Conservation (phyloP, 1,140 invertebrate species). For the Drosophila pectinifera region DNA sequence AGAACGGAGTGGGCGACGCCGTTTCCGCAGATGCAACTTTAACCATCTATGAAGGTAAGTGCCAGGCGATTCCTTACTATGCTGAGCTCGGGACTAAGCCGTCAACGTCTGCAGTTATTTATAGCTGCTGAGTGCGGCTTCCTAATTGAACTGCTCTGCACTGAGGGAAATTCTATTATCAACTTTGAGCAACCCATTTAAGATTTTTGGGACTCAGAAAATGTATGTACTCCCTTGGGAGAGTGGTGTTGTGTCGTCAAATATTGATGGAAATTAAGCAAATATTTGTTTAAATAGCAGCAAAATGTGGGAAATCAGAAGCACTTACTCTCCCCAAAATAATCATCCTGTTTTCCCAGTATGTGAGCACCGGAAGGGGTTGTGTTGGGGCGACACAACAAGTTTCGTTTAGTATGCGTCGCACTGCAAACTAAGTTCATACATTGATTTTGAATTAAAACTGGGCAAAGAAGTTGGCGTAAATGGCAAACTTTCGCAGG, state of each 20-base stretch:
- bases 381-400: slow-evolving; percentile 48
- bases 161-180: slow-evolving; percentile 17
- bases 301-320: neutral
- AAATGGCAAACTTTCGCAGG: slow-evolving; percentile 59
- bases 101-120: slow-evolving; percentile 43
- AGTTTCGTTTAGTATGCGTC: slow-evolving; percentile 68
- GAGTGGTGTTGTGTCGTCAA: neutral
- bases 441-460: slow-evolving; percentile 84
- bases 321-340: slow-evolving; percentile 6
- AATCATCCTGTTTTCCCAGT: slow-evolving; percentile 27
- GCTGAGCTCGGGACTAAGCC: slow-evolving; percentile 23
- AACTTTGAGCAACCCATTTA: neutral
- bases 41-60: slow-evolving; percentile 93
- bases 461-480: slow-evolving; percentile 78
- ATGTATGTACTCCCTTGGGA: neutral
- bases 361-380: slow-evolving; percentile 3
- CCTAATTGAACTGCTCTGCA: slow-evolving; percentile 46
- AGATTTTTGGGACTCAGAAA: neutral
- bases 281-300: neutral
- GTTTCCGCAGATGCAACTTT: slow-evolving; percentile 95
- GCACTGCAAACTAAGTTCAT: slow-evolving; percentile 82
- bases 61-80: slow-evolving; percentile 41
- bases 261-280: neutral
- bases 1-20: slow-evolving; percentile 97
- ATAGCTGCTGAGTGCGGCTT: slow-evolving; percentile 35